Evolutionary conservation across 2,113 vertebrate species (phyloP).

Genomic region (Formicarius rufipectus): DNA sequence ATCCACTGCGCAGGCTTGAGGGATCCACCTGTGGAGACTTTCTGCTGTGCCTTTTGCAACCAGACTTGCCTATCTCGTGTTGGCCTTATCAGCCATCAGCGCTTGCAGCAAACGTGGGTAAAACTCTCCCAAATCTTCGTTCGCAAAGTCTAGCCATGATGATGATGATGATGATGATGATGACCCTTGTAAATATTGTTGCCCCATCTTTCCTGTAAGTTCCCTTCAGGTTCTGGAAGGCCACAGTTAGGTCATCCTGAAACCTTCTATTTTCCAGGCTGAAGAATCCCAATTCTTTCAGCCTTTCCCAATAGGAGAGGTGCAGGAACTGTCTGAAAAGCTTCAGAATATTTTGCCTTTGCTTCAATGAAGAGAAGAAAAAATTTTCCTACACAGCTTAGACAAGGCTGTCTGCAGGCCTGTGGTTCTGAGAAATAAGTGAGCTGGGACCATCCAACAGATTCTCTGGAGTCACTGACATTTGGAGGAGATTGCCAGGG

Average conservation of each 20-base stretch:
- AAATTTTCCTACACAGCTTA: not conserved
- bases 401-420: not conserved
- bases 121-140: no score
- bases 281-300: not conserved
- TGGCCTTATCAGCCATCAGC: no score
- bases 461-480: not conserved
- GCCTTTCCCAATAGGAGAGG: not conserved
- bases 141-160: no score
- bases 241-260: not conserved
- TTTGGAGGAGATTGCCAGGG: not conserved
- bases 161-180: no score
- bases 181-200: not conserved
- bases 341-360: not conserved
- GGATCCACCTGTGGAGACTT: no score
- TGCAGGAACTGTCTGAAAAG: not conserved
- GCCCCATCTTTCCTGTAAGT: not conserved
- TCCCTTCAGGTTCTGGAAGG: not conserved
- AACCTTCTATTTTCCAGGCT: not conserved
- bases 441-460: not conserved
- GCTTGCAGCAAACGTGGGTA: no score
- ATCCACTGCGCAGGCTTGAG: no score
- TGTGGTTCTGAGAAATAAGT: not conserved
- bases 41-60: no score
- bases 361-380: not conserved
- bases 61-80: no score